Evolutionary conservation across 2,797 vertebrate species (phyloP), one percentile per base, ranked within the genome.

Genomic region (Halcyon chelicuti): DNA sequence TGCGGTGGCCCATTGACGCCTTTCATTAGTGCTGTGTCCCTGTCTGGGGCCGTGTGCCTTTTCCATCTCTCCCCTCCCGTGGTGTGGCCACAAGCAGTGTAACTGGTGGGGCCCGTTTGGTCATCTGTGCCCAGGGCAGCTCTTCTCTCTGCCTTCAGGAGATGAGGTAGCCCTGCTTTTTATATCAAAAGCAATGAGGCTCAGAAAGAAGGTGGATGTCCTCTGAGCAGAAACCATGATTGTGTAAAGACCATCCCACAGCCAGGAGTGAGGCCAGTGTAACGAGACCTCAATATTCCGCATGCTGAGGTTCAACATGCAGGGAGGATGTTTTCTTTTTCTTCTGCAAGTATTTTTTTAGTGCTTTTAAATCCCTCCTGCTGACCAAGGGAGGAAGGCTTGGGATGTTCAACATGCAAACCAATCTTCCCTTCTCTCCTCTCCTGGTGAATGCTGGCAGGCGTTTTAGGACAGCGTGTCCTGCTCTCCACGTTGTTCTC

Each of bases 261-360:
- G 19, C 15, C 6, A 1, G 39, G 31, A 81, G 52, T 2, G 13
- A 95, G 88, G 75, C 47, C 78, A 35, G 55, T 3, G 82, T 66
- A 22, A 17, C 0, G 1, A 58, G 66, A 61, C 76, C 73, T 94
- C 76, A 3, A 0, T 7, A 1, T 25, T 35, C 35, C 15, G 31
- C 3, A 40, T 35, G 22, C 7, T 37, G 75, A 93, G 58, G 25
- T 35, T 90, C 65, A 16, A 4, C 3, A 0, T 62, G 54, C 49
- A 54, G 42, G 55, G 33, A 88, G 79, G 70, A 84, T 92, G 70
- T 93, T 95, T 93, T 92, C 76, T 70, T 91, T 93, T 93, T 81
- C 90, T 84, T 73, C 80, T 86, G 80, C 83, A 95, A 95, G 76
- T 78, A 73, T 7, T 15, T 19, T 86, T 86, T 73, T n/a, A 60